Percentiles rank a stretch among this genome's conserved stretches.
phyloP scores from a whole-genome alignment of 2,888 invertebrate genomes.

The Lordiphosa andalusiaca region DNA sequence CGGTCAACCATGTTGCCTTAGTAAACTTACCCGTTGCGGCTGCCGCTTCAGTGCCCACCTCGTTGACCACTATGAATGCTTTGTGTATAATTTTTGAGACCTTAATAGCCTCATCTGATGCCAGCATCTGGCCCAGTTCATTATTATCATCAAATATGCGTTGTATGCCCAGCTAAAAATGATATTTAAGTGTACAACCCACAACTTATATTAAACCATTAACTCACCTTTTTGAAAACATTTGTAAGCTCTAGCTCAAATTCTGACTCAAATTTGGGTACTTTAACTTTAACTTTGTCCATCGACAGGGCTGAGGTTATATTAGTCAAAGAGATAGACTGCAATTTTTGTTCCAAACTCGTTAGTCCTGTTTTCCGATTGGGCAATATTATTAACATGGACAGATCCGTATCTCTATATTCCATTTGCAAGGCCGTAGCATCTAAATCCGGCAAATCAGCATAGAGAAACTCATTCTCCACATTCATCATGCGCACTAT shows the following conservation, averaged over 20 bases:
- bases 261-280: slow-evolving; percentile 86
- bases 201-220: too few species aligned
- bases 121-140: slow-evolving; percentile 84
- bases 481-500: slow-evolving; percentile 87
- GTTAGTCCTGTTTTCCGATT: slow-evolving; percentile 83
- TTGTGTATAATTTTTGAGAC: slow-evolving; percentile 90
- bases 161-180: slow-evolving; percentile 84
- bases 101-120: slow-evolving; percentile 70
- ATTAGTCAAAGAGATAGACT: slow-evolving; percentile 81
- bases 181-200: background rate
- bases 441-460: slow-evolving; percentile 49
- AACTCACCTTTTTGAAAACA: slow-evolving; percentile 17
- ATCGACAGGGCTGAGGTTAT: slow-evolving; percentile 81
- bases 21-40: slow-evolving; percentile 84
- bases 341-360: slow-evolving; percentile 83
- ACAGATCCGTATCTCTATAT: slow-evolving; percentile 85
- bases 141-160: slow-evolving; percentile 83
- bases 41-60: slow-evolving; percentile 92
- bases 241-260: slow-evolving; percentile 41
- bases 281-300: slow-evolving; percentile 81
- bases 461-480: slow-evolving; percentile 52
- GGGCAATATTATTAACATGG: slow-evolving; percentile 89
- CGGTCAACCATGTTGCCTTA: too few species aligned
- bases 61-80: slow-evolving; percentile 91
- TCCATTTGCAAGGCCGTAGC: slow-evolving; percentile 83